Percentiles rank a stretch among this genome's conserved stretches.
Evolutionary conservation across 1,140 invertebrate species (phyloP).

Genomic region (Maniola jurtina): DNA sequence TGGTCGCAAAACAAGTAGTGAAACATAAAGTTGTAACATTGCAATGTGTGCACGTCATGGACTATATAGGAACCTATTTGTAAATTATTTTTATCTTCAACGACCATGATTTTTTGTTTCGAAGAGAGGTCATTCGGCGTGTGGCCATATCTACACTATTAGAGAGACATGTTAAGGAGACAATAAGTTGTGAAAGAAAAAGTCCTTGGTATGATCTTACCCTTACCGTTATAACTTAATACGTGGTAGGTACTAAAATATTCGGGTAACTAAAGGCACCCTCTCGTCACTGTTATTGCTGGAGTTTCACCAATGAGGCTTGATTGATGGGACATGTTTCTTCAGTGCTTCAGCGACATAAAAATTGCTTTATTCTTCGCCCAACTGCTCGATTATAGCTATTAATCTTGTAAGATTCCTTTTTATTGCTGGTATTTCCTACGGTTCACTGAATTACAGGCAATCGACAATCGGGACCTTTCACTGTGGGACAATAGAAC

Average conservation of each 20-base stretch:
- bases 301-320: slow-evolving; percentile 47
- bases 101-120: too few relatives aligned
- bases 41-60: too few relatives aligned
- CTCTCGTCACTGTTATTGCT: slow-evolving; percentile 57
- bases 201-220: not conserved
- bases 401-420: slow-evolving; percentile 59
- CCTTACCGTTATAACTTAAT: not conserved
- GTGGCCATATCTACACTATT: too few relatives aligned
- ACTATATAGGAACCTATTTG: too few relatives aligned
- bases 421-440: slow-evolving; percentile 66
- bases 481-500: too few relatives aligned
- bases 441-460: slow-evolving; percentile 33
- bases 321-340: slow-evolving; percentile 56
- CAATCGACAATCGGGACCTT: too few relatives aligned
- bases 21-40: too few relatives aligned
- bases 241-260: not conserved
- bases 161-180: not conserved
- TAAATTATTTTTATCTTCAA: too few relatives aligned
- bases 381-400: slow-evolving; percentile 71
- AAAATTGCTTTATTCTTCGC: slow-evolving; percentile 66
- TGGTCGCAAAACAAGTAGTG: too few relatives aligned
- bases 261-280: slow-evolving; percentile 16
- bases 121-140: too few relatives aligned
- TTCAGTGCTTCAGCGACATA: slow-evolving; percentile 47
- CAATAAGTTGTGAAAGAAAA: not conserved